Percentiles rank a stretch among this genome's conserved stretches.
phyloP scores from a whole-genome alignment of 2,113 vertebrate species.

The Ochotona curzoniae region DNA sequence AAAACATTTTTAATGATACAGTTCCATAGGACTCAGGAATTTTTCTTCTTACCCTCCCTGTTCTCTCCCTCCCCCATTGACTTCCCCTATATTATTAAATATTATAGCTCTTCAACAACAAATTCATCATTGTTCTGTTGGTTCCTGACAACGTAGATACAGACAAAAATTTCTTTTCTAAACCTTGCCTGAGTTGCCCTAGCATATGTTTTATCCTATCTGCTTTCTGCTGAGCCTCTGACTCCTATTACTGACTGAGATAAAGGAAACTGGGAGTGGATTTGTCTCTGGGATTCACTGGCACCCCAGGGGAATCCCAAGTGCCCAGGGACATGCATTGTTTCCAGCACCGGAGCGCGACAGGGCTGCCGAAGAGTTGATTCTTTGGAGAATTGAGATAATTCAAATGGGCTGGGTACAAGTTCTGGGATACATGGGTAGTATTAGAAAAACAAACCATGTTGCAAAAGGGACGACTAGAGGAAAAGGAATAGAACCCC shows the following conservation, averaged over 20 bases:
- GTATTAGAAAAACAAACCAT: not conserved
- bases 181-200: not conserved
- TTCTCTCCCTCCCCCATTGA: too few species aligned
- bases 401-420: not conserved
- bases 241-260: not conserved
- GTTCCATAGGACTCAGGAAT: too few species aligned
- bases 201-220: not conserved
- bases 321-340: not conserved
- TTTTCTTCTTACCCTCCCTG: too few species aligned
- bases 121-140: too few species aligned
- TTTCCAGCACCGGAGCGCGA: accelerated
- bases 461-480: not conserved
- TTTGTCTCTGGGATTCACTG: not conserved
- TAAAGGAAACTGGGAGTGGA: not conserved
- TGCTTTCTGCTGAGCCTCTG: not conserved
- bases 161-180: not conserved
- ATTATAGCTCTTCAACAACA: too few species aligned
- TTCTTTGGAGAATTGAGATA: not conserved
- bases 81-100: too few species aligned
- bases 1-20: too few species aligned
- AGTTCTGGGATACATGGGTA: not conserved
- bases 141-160: too few species aligned
- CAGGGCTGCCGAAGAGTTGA: not conserved
- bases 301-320: not conserved
- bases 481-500: not conserved